Evolutionary conservation across 2,888 invertebrate species (phyloP).

Genomic region (Zhuqinia jingwanae): DNA sequence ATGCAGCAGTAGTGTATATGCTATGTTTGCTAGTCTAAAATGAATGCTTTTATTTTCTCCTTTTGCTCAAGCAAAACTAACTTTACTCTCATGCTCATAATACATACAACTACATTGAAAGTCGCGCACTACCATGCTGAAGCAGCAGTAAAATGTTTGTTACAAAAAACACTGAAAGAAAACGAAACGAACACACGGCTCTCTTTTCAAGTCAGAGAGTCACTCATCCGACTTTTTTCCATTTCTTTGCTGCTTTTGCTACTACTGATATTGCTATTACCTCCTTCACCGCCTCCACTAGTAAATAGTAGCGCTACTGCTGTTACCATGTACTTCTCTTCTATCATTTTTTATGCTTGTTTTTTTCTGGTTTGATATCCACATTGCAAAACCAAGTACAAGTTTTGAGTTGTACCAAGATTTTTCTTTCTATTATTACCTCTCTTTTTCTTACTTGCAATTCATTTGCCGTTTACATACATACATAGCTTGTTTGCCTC

Average conservation of each 20-base stretch:
- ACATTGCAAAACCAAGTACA: conserved; percentile 11
- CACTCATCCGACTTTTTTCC: not conserved
- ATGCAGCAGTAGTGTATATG: no score
- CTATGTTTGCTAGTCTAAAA: no score
- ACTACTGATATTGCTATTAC: conserved; percentile 19
- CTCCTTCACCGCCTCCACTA: not conserved
- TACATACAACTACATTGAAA: conserved; percentile 21
- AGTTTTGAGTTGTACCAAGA: not conserved
- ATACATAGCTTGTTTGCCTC: not conserved
- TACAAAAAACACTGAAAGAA: no score
- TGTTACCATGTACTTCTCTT: no score
- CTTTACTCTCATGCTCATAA: conserved; percentile 19
- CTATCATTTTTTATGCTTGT: no score
- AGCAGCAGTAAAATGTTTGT: no score
- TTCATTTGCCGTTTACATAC: conserved; percentile 1
- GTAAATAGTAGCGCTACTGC: no score
- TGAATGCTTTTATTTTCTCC: no score
- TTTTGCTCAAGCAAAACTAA: conserved; percentile 18
- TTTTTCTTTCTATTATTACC: conserved; percentile 17
- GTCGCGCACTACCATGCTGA: conserved; percentile 10
- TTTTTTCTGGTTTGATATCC: conserved; percentile 5
- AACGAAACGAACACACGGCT: conserved; percentile 36
- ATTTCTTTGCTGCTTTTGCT: conserved; percentile 14
- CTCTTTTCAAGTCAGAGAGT: conserved; percentile 7
- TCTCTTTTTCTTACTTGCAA: not conserved